Conservation (phyloP, 1,140 invertebrate species). For the Conus ventricosus region DNA sequence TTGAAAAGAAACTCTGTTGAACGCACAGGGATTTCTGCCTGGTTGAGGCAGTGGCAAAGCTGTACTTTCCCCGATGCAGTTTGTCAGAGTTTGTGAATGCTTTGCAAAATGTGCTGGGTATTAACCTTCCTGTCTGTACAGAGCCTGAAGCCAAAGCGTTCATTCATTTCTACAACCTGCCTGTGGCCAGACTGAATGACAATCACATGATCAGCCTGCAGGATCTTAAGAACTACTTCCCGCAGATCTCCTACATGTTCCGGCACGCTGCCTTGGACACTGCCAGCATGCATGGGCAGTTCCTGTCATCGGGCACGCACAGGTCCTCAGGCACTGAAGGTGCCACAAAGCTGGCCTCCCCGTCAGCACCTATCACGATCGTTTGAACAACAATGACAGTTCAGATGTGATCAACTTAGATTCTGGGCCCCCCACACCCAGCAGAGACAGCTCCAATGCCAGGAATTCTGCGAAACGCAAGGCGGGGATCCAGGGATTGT, state of each 20-base stretch:
- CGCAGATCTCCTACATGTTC: slow-evolving; percentile 69
- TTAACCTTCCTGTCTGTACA: slow-evolving; percentile 63
- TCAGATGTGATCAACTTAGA: slow-evolving; percentile 31
- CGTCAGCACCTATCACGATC: slow-evolving; percentile 21
- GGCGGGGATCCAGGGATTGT: neutral
- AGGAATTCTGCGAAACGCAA: neutral
- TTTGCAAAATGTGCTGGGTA: slow-evolving; percentile 63
- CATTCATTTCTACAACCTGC: slow-evolving; percentile 70
- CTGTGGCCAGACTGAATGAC: slow-evolving; percentile 65
- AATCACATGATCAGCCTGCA: slow-evolving; percentile 69
- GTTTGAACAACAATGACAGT: slow-evolving; percentile 24
- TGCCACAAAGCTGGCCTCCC: neutral
- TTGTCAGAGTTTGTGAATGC: slow-evolving; percentile 69
- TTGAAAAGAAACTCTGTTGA: slow-evolving; percentile 53
- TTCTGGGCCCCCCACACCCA: slow-evolving; percentile 17
- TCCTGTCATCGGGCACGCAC: neutral
- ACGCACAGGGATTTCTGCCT: slow-evolving; percentile 62
- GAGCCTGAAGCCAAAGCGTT: slow-evolving; percentile 68
- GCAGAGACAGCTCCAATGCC: neutral
- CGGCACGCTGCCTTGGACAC: slow-evolving; percentile 28
- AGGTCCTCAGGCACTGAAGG: slow-evolving; percentile 23
- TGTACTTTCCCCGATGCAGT: slow-evolving; percentile 68
- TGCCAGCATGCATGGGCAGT: neutral
- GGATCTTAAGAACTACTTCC: slow-evolving; percentile 66
- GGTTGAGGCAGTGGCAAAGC: slow-evolving; percentile 69